Evolutionary conservation across 2,113 vertebrate species (phyloP).

Genomic region (Myrmecobius fasciatus): DNA sequence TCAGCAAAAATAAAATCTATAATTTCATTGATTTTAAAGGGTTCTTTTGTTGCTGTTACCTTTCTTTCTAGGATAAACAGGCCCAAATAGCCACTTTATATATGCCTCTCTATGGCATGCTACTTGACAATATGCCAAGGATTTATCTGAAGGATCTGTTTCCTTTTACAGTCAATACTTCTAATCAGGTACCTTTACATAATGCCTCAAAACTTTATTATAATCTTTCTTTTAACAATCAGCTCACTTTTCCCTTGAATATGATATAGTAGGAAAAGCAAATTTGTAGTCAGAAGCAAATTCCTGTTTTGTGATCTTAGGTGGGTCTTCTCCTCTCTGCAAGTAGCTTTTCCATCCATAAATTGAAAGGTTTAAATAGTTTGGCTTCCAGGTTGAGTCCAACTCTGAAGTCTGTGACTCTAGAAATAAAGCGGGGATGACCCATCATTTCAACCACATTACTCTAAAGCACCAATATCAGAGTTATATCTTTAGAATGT

Average conservation of each 20-base stretch:
- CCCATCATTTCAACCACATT: neutral
- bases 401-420: neutral
- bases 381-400: neutral
- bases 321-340: neutral
- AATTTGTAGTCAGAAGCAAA: neutral
- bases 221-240: neutral
- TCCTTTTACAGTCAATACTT: conserved; percentile 93
- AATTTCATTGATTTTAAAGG: neutral
- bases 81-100: conserved; percentile 96
- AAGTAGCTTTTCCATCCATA: neutral
- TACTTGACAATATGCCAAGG: conserved; percentile 98
- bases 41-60: neutral
- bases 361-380: neutral
- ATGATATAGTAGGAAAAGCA: neutral
- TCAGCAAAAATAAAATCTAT: conserved; percentile 8
- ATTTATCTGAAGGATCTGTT: conserved; percentile 97
- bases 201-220: neutral
- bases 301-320: neutral
- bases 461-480: neutral
- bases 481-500: neutral
- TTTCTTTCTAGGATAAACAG: conserved; percentile 90
- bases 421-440: neutral
- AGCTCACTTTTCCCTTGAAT: neutral
- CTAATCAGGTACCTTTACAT: conserved; percentile 89
- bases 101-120: conserved; percentile 96